phyloP scores from a whole-genome alignment of 2,888 invertebrate genomes.

The Ophonus ardosiacus region DNA sequence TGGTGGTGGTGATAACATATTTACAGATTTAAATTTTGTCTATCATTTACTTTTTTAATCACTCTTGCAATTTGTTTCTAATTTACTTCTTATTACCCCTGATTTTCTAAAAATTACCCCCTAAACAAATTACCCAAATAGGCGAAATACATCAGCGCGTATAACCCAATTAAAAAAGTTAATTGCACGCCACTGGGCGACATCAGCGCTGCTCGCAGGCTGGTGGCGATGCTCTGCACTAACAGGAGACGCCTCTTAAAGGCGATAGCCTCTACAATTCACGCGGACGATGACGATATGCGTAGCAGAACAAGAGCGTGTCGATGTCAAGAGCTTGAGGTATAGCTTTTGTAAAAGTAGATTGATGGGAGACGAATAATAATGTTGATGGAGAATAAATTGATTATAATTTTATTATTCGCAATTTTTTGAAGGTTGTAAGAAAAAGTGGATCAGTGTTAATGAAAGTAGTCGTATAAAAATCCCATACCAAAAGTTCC shows the following conservation, averaged over 20 bases:
- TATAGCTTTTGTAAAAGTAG: neutral
- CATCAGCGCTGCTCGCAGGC: neutral
- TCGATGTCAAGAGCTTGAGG: neutral
- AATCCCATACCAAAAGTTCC: no score
- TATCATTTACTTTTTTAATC: neutral
- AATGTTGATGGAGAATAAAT: neutral
- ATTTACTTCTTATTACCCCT: neutral
- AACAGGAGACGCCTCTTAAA: conserved; percentile 6
- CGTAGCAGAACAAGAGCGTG: neutral
- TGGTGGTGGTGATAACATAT: no score
- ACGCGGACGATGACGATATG: conserved; percentile 4
- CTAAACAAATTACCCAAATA: conserved; percentile 39
- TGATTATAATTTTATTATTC: neutral
- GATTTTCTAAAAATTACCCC: conserved; percentile 33
- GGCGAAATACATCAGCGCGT: conserved; percentile 39
- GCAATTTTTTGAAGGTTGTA: no score
- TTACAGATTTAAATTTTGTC: no score
- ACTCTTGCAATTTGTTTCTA: neutral
- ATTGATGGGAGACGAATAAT: neutral
- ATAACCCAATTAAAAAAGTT: conserved; percentile 40
- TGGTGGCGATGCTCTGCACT: neutral
- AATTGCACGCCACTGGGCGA: conserved; percentile 45
- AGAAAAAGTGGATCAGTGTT: no score
- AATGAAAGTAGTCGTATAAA: no score
- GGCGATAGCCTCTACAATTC: conserved; percentile 23